Conservation (phyloP, 2,113 vertebrate species). For the Pterocles burchelli region DNA sequence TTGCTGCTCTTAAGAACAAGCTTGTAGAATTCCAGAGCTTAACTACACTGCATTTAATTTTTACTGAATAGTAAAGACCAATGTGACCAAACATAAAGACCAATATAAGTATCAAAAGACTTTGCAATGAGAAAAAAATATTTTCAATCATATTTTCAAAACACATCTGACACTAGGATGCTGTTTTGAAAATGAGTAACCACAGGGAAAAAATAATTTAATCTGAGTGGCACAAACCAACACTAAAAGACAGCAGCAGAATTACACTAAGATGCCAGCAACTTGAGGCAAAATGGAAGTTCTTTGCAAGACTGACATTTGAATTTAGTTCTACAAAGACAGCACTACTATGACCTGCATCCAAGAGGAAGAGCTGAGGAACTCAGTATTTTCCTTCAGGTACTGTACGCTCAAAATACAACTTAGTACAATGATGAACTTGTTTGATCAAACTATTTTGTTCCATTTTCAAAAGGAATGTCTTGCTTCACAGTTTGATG, state of each 20-base stretch:
- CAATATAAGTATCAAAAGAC: neutral
- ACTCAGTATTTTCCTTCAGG: neutral
- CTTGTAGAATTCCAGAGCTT: neutral
- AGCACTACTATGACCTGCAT: neutral
- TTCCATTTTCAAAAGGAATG: neutral
- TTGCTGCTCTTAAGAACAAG: neutral
- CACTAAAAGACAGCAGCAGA: neutral
- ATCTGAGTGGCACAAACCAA: neutral
- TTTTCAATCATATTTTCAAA: neutral
- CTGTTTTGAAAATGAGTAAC: neutral
- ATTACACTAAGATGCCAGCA: neutral
- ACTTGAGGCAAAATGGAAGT: neutral
- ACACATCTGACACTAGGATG: neutral
- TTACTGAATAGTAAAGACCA: neutral
- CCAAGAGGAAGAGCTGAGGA: neutral
- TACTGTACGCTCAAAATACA: neutral
- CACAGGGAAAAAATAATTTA: neutral
- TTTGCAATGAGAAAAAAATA: neutral
- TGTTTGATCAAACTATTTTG: neutral
- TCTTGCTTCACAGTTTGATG: neutral
- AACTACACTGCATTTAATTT: neutral
- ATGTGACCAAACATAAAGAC: neutral
- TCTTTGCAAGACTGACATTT: neutral
- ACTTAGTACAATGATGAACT: neutral
- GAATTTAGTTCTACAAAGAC: neutral